Evolutionary conservation across 2,113 vertebrate genomes (phyloP), one percentile per base, ranked within the genome.

Genomic region (Cochlearius cochlearius): DNA sequence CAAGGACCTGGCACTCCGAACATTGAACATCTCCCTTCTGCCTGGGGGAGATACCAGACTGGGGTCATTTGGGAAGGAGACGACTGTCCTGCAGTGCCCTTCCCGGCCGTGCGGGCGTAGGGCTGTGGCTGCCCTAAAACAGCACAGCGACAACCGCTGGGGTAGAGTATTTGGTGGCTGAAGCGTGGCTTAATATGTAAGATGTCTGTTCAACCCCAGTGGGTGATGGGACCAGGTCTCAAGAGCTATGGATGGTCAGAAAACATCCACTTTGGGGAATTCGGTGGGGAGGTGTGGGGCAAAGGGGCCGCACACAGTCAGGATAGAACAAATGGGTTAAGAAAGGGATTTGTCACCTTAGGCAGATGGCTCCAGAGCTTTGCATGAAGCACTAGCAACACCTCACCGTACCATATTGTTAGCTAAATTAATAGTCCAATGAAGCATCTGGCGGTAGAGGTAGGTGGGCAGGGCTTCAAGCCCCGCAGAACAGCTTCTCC

Each of bases 231-330:
- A 66, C 25, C 34, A 50, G 59, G 39, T 23, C 38, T 85, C 21
- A 16, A 21, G 11, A 11, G 32, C 53, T 58, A 52, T 0, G 4
- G 34, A 8, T 0, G 8, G 7, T 11, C 11, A 73, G 50, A 49
- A 75, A 68, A 38, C 16, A 43, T 5, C 29, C 15, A 2, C n/a
- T 71, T 34, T 77, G 27, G 18, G 74, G 23, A 88, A 34, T 20
- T 43, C n/a, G 34, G 11, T 3, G 16, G 45, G 45, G 45, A 59
- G 14, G 10, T 55, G 3, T 1, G 38, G 23, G 27, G 13, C 17
- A 47, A 38, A 90, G 23, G 5, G 23, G 5, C n/a, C 1, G 0
- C 10, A 2, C 1, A 2, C 18, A 41, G 34, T 20, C 71, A 34
- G 25, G 34, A 8, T 9, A 3, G 34, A 50, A 72, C 7, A 72